phyloP scores from a whole-genome alignment of 2,113 vertebrate species.

The Oncorhynchus masou region DNA sequence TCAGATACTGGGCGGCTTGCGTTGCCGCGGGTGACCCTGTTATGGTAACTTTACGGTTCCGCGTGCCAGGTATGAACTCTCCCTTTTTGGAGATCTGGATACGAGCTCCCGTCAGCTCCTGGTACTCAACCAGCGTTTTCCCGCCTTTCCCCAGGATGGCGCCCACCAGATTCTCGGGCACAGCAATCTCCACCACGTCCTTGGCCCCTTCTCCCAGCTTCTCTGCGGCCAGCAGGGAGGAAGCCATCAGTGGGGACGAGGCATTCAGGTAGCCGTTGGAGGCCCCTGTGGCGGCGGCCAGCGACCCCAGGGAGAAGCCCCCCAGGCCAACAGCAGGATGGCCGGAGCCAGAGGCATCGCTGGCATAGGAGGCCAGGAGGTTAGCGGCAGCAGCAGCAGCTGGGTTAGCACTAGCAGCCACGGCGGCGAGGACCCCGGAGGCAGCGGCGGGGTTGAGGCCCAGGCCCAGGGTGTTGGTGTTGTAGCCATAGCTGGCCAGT shows the following conservation, averaged over 20 bases:
- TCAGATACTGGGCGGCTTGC: conserved; percentile 93
- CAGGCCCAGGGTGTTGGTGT: conserved; percentile 89
- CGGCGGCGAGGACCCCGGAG: conserved; percentile 84
- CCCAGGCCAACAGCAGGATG: conserved; percentile 77
- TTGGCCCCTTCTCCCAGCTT: conserved; percentile 87
- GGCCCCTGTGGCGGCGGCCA: conserved; percentile 77
- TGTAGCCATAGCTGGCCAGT: conserved; percentile 92
- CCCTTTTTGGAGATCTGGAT: conserved; percentile 97
- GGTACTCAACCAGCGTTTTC: conserved; percentile 94
- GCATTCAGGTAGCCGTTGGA: conserved; percentile 89
- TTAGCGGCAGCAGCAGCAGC: conserved; percentile 87
- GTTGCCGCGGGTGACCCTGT: conserved; percentile 89
- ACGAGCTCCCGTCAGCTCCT: conserved; percentile 91
- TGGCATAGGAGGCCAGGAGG: conserved; percentile 87
- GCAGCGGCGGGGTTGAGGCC: conserved; percentile 88
- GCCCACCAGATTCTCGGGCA: conserved; percentile 92
- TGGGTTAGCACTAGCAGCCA: conserved; percentile 87
- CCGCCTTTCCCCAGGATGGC: conserved; percentile 94
- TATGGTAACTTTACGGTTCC: conserved; percentile 95
- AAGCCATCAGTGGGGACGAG: conserved; percentile 79
- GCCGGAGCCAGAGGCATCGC: conserved; percentile 78
- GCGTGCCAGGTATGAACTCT: conserved; percentile 92
- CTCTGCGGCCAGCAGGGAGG: conserved; percentile 85
- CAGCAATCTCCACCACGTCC: conserved; percentile 92
- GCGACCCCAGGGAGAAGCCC: conserved; percentile 84